These are phyloP conservation scores for Habrosyne pyritoides DNA, from an alignment of 2,888 invertebrate genomes.

Conservation along the genomic window DNA sequence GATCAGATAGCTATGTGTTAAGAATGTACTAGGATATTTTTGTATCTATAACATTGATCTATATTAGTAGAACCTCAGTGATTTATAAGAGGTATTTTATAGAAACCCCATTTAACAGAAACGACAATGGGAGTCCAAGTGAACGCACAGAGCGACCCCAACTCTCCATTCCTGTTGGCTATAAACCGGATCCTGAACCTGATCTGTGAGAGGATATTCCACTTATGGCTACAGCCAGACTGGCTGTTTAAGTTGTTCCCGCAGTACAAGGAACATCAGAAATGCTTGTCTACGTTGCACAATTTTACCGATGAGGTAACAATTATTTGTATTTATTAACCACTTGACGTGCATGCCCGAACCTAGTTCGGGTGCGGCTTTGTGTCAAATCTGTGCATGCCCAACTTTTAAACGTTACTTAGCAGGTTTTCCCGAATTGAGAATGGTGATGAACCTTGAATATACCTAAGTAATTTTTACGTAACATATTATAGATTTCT, in stretches of 20 bases:
- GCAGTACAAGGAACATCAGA: conserved; percentile 76
- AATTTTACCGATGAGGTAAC: conserved; percentile 80
- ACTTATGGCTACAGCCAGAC: conserved; percentile 76
- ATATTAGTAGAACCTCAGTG: no score
- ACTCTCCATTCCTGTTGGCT: conserved; percentile 58
- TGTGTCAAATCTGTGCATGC: no score
- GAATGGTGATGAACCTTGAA: no score
- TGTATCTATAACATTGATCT: no score
- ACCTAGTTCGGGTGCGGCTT: no score
- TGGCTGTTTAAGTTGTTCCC: conserved; percentile 82
- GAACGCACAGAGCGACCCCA: conserved; percentile 60
- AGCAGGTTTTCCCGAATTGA: no score
- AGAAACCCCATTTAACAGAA: conserved; percentile 44
- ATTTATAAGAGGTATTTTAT: not conserved
- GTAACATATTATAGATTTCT: no score
- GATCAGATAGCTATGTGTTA: no score
- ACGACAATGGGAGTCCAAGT: conserved; percentile 71
- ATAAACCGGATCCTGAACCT: conserved; percentile 55
- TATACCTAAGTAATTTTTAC: no score
- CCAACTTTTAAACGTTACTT: no score
- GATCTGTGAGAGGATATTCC: conserved; percentile 66
- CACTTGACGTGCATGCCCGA: no score
- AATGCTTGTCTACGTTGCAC: conserved; percentile 81
- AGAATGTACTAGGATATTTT: no score
- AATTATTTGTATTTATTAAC: conserved; percentile 10